Conservation (phyloP, 2,797 vertebrate species). For the Chelmon rostratus region DNA sequence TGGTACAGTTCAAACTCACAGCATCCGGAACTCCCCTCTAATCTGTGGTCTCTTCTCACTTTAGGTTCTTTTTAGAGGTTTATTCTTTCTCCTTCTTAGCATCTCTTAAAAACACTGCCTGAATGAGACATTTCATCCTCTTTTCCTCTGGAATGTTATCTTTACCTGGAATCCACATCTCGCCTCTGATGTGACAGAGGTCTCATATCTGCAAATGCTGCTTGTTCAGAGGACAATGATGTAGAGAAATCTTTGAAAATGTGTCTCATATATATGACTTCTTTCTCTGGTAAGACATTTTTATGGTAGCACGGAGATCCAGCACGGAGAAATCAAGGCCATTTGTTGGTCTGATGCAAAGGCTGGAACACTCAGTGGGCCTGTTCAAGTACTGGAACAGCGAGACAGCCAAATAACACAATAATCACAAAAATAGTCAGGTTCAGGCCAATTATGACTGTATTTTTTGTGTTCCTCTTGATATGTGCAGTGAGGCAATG, state of each 20-base stretch:
- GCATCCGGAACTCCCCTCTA: neutral
- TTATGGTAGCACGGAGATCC: neutral
- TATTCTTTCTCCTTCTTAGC: neutral
- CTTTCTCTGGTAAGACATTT: neutral
- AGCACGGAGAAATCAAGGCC: neutral
- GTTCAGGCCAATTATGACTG: neutral
- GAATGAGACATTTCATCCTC: neutral
- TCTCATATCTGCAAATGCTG: no score
- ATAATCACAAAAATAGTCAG: neutral
- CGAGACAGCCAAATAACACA: neutral
- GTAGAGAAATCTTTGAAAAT: neutral
- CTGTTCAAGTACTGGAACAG: neutral
- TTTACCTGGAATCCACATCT: no score
- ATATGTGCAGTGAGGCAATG: no score
- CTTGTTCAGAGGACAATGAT: neutral
- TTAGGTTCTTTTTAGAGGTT: no score
- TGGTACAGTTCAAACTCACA: conserved; percentile 68
- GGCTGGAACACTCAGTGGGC: neutral
- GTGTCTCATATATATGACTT: neutral
- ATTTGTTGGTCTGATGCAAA: neutral
- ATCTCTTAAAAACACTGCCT: neutral
- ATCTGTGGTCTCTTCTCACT: neutral
- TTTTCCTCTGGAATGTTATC: neutral
- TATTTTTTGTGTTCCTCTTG: neutral
- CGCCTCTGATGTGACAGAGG: no score